Percentiles rank a stretch among this genome's conserved stretches.
Evolutionary conservation across 1,140 invertebrate species (phyloP).

Genomic region (Drosophila leontia): DNA sequence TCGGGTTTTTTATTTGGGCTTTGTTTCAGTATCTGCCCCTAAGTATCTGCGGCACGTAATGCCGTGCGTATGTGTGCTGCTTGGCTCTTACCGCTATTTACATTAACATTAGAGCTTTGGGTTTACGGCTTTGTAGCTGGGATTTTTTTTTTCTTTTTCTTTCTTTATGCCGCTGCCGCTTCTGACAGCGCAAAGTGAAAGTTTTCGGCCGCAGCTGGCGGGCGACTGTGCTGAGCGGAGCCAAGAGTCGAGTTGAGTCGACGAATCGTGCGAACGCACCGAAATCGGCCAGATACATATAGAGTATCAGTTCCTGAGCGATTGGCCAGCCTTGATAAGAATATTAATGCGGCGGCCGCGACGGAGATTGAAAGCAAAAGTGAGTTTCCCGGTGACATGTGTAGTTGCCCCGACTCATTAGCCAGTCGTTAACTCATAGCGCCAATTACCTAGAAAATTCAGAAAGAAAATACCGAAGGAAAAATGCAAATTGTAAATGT

Average conservation of each 20-base stretch:
- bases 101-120: conserved; percentile 82
- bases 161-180: conserved; percentile 54
- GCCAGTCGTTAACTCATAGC: conserved; percentile 55
- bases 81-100: conserved; percentile 81
- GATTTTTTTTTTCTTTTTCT: conserved; percentile 15
- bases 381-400: conserved; percentile 48
- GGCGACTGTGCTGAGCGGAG: conserved; percentile 30
- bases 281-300: conserved; percentile 30
- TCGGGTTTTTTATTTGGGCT: conserved; percentile 52
- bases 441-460: conserved; percentile 63
- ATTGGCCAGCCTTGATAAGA: conserved; percentile 53
- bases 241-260: conserved; percentile 11
- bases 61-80: conserved; percentile 41
- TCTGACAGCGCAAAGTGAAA: conserved; percentile 81
- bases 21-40: conserved; percentile 69
- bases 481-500: conserved; percentile 46
- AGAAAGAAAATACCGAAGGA: not conserved
- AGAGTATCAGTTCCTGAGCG: conserved; percentile 15
- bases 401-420: conserved; percentile 26
- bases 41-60: conserved; percentile 75
- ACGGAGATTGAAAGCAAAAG: conserved; percentile 57
- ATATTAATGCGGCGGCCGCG: conserved; percentile 50
- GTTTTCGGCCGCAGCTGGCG: conserved; percentile 43
- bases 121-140: conserved; percentile 55
- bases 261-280: conserved; percentile 54